A percentile compares a stretch with the other conserved stretches of the same genome.
These are phyloP conservation scores for Drosophila subsilvestris DNA, from an alignment of 2,888 invertebrate species.

Conservation along the genomic window DNA sequence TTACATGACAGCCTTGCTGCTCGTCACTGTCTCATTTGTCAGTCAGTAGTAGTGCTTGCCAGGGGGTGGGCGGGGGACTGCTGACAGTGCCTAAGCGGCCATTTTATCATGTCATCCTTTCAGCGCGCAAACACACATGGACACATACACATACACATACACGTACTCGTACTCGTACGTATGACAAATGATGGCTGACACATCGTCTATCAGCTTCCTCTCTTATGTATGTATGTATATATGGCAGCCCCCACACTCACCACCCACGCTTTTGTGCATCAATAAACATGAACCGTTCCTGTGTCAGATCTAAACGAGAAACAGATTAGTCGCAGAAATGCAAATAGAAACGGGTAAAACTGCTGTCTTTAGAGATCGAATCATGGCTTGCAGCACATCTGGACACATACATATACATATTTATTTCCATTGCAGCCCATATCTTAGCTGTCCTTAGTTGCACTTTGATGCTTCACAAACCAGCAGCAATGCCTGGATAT, in stretches of 20 bases:
- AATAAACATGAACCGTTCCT: neutral
- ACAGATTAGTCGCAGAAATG: slow-evolving; percentile 1
- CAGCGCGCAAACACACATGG: slow-evolving; percentile 33
- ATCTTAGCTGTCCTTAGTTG: no score
- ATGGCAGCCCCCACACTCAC: no score
- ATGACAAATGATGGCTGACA: slow-evolving; percentile 69
- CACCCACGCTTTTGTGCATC: slow-evolving; percentile 2
- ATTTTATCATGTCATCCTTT: slow-evolving; percentile 77
- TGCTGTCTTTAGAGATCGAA: no score
- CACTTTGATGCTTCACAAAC: no score
- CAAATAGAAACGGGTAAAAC: no score
- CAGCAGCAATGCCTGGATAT: no score
- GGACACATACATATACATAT: no score
- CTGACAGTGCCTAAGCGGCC: slow-evolving; percentile 75
- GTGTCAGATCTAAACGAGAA: slow-evolving; percentile 17
- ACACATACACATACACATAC: neutral
- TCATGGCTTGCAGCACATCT: no score
- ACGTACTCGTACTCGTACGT: slow-evolving; percentile 6
- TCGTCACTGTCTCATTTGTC: slow-evolving; percentile 67
- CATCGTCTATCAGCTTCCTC: slow-evolving; percentile 23
- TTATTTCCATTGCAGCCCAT: no score
- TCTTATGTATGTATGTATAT: neutral
- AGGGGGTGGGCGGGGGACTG: slow-evolving; percentile 28
- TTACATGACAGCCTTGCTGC: slow-evolving; percentile 67
- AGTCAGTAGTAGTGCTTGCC: slow-evolving; percentile 2